These are phyloP conservation scores for Alethe diademata DNA, from an alignment of 2,113 vertebrate species.

Conservation along the genomic window DNA sequence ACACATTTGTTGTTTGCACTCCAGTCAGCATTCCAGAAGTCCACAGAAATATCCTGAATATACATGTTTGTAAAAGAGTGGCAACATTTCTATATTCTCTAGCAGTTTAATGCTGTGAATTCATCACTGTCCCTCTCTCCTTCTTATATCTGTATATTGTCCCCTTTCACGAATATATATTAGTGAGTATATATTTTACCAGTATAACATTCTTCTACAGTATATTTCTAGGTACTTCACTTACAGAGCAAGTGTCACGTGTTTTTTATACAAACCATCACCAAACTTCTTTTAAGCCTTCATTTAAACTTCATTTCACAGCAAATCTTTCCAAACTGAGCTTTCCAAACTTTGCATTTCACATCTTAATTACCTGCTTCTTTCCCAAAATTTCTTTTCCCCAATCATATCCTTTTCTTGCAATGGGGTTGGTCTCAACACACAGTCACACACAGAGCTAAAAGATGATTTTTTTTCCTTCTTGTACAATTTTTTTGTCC, in stretches of 20 bases:
- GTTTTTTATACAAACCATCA: not conserved
- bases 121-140: not conserved
- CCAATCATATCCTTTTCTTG: rapidly evolving
- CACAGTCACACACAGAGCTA: not conserved
- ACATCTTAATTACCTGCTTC: not conserved
- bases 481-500: not conserved
- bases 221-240: not conserved
- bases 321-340: not conserved
- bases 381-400: not conserved
- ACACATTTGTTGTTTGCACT: not conserved
- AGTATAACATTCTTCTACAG: not conserved
- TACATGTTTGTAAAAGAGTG: not conserved
- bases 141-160: not conserved
- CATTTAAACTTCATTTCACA: not conserved
- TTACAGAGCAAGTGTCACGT: not conserved
- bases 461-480: not conserved
- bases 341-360: not conserved
- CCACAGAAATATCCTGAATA: not conserved
- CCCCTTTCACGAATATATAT: not conserved
- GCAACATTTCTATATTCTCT: not conserved
- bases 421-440: not conserved
- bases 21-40: not conserved
- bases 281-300: not conserved
- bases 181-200: not conserved
- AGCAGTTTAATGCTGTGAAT: not conserved